Evolutionary conservation across 2,113 vertebrate species (phyloP).

Genomic region (Apteryx mantelli): DNA sequence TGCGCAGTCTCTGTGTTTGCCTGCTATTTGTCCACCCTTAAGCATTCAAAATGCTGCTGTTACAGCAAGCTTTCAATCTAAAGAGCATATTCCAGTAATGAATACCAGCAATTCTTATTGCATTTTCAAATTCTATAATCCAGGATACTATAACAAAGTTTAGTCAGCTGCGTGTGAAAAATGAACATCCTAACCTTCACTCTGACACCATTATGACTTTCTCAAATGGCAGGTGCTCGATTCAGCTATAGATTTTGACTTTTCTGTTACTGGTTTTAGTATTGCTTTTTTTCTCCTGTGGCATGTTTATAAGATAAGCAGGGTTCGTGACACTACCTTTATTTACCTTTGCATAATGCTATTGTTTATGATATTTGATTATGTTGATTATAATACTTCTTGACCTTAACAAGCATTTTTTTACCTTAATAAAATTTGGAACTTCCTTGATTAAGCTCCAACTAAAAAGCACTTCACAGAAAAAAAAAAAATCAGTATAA

Average conservation of each 20-base stretch:
- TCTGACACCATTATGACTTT: background rate
- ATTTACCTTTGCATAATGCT: background rate
- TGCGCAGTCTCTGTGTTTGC: background rate
- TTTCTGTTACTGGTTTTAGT: background rate
- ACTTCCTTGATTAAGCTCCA: background rate
- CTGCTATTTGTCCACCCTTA: background rate
- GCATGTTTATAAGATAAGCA: background rate
- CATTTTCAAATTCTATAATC: background rate
- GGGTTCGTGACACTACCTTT: background rate
- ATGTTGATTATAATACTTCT: background rate
- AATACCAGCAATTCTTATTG: background rate
- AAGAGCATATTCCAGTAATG: background rate
- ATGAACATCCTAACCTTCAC: background rate
- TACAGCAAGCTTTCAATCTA: background rate
- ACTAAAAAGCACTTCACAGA: background rate
- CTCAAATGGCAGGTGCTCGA: background rate
- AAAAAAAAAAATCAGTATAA: background rate
- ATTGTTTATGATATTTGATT: background rate
- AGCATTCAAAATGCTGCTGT: background rate
- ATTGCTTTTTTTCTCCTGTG: background rate
- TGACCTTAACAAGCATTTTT: background rate
- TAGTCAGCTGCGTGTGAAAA: background rate
- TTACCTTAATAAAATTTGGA: background rate
- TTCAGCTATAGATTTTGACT: background rate
- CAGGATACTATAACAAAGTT: background rate